Base-by-base conservation (phyloP, 2,113 vertebrate species). In the Nipponia nippon region DNA sequence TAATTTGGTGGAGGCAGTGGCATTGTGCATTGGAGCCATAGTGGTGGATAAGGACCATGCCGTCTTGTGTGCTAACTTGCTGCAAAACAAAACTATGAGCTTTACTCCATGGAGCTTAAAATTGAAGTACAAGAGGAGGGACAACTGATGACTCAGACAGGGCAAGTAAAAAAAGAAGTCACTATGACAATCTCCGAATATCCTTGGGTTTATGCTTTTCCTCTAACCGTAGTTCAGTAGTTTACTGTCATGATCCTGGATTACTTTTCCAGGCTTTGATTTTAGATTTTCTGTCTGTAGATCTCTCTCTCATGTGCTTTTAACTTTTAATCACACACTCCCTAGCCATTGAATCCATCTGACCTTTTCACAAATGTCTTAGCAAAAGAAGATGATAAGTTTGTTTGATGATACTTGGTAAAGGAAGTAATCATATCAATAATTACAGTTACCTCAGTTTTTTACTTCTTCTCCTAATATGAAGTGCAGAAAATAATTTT, bases 351-450 rank as follows among this genome's bases (percentile, higher is more conserved):
- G 82, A 72, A 42, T 73, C 73, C 34, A 76, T 53, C n/a, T 96
- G 82, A 85, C 25, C 23, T 85, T 86, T 96, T 76, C 70, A 90
- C 44, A 86, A 78, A 66, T 86, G 50, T 42, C 84, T 53, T 26
- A 88, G 61, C 65, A 90, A 83, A 93, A 91, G 46, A 82, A 69
- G 10, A 52, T 7, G 2, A 69, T 55, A 82, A 65, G 34, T 61
- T 70, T 44, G 20, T 90, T 87, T 83, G 30, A 46, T 79, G 42
- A 36, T 75, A 78, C 72, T 89, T 47, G 30, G 20, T 58, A 76
- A 90, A 58, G 34, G 34, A 93, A 96, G 87, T 89, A 79, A 50
- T 90, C 7, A 61, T 94, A 96, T 95, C 50, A 80, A 10, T 50
- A 83, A 44, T 82, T 95, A 69, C 15, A 61, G 44, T 67, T 89